Evolutionary conservation across 2,797 vertebrate genomes (phyloP).

Genomic region (Scomberomorus guttatus): DNA sequence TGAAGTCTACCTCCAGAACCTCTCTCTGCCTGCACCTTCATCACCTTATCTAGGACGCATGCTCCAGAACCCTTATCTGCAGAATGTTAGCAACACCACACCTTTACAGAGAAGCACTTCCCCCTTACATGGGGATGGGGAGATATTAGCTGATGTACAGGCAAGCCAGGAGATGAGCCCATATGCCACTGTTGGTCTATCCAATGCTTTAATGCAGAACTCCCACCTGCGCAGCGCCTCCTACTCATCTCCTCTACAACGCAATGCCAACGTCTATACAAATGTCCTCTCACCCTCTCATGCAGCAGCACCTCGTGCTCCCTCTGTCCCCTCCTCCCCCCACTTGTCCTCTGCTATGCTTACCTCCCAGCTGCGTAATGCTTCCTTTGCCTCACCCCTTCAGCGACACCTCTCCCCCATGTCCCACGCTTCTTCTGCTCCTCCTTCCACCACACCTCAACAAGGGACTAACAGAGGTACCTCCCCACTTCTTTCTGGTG

Average conservation of each 20-base stretch:
- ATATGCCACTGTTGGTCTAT: slow-evolving; percentile 54
- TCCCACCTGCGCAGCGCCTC: slow-evolving; percentile 61
- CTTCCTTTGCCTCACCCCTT: slow-evolving; percentile 78
- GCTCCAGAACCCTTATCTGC: slow-evolving; percentile 78
- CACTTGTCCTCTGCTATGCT: slow-evolving; percentile 76
- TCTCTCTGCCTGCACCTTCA: slow-evolving; percentile 48
- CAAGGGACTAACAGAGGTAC: slow-evolving; percentile 49
- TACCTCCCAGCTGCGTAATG: slow-evolving; percentile 79
- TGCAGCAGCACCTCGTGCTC: slow-evolving; percentile 16
- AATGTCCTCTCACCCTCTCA: slow-evolving; percentile 67
- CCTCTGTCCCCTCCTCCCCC: slow-evolving; percentile 63
- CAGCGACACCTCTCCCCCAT: slow-evolving; percentile 72
- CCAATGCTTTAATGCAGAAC: slow-evolving; percentile 72
- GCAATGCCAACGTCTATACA: slow-evolving; percentile 77
- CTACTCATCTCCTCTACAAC: slow-evolving; percentile 76
- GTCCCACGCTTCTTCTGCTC: slow-evolving; percentile 45
- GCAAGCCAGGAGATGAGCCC: slow-evolving; percentile 46
- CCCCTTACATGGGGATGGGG: slow-evolving; percentile 57
- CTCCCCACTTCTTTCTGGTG: slow-evolving; percentile 69
- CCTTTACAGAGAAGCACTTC: slow-evolving; percentile 73
- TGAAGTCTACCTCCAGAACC: slow-evolving; percentile 52
- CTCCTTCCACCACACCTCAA: slow-evolving; percentile 53
- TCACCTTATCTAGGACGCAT: slow-evolving; percentile 71
- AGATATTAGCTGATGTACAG: slow-evolving; percentile 48
- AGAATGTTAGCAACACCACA: slow-evolving; percentile 70